Evolutionary conservation across 2,113 vertebrate genomes (phyloP).

Genomic region (Agapornis roseicollis): DNA sequence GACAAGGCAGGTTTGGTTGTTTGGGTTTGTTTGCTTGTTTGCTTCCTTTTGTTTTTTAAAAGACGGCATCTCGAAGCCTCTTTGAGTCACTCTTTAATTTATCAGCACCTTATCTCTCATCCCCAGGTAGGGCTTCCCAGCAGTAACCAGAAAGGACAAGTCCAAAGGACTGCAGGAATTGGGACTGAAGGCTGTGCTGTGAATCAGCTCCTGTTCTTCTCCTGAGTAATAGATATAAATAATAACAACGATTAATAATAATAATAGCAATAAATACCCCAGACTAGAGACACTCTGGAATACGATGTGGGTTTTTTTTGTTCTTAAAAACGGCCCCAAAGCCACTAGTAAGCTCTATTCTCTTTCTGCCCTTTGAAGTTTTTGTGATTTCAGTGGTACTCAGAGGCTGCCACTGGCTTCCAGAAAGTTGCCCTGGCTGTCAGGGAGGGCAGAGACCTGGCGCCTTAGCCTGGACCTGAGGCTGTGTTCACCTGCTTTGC

Average conservation of each 20-base stretch:
- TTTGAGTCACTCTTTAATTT: constrained; percentile 27
- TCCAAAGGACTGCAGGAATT: not conserved
- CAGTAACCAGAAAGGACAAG: not conserved
- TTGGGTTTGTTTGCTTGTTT: not conserved
- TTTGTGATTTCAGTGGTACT: not conserved
- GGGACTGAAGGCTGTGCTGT: not conserved
- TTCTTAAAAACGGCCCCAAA: not conserved
- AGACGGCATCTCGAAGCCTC: not conserved
- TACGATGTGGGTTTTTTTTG: not conserved
- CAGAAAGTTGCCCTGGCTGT: not conserved
- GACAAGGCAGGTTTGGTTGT: not conserved
- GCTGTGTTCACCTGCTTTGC: not conserved
- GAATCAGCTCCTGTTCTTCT: not conserved
- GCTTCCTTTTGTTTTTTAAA: not conserved
- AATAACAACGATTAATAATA: not conserved
- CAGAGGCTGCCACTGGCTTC: not conserved
- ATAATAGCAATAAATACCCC: not conserved
- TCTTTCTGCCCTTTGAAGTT: not conserved
- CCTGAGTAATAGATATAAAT: not conserved
- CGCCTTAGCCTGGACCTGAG: not conserved
- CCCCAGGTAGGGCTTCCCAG: not conserved
- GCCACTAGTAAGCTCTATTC: not conserved
- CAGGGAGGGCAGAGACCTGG: not conserved
- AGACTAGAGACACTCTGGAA: not conserved
- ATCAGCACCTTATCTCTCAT: not conserved